Conservation (phyloP, 2,888 invertebrate genomes). For the Chloroclystis v-ata region DNA sequence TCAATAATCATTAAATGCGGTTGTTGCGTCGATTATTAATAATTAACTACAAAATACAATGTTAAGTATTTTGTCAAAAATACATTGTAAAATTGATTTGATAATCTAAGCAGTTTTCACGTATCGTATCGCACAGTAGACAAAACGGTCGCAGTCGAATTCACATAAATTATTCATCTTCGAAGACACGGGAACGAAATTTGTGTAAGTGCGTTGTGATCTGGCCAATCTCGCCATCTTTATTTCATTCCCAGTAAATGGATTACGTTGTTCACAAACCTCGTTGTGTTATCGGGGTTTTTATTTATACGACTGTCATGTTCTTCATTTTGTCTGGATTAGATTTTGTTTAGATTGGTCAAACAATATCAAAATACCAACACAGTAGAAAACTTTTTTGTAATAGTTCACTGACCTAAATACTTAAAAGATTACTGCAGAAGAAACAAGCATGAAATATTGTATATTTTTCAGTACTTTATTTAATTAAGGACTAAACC, state of each 20-base stretch:
- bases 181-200: slow-evolving; percentile 72
- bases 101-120: slow-evolving; percentile 12
- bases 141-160: slow-evolving; percentile 40
- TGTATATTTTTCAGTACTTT: too few relatives aligned
- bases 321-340: slow-evolving; percentile 10
- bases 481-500: too few relatives aligned
- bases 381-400: not conserved
- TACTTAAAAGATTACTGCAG: too few relatives aligned
- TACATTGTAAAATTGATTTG: too few relatives aligned
- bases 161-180: slow-evolving; percentile 71
- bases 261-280: slow-evolving; percentile 65
- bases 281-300: slow-evolving; percentile 53
- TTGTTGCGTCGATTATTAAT: not conserved
- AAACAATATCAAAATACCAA: too few relatives aligned
- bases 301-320: slow-evolving; percentile 39
- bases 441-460: too few relatives aligned
- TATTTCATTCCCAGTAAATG: slow-evolving; percentile 73
- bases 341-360: slow-evolving; percentile 4
- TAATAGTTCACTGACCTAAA: not conserved
- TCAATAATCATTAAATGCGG: too few relatives aligned
- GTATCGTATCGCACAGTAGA: slow-evolving; percentile 19
- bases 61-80: too few relatives aligned
- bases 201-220: slow-evolving; percentile 76
- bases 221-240: slow-evolving; percentile 70
- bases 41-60: not conserved